Evolutionary conservation across 2,797 vertebrate species (phyloP).

Genomic region (Oreochromis mossambicus): DNA sequence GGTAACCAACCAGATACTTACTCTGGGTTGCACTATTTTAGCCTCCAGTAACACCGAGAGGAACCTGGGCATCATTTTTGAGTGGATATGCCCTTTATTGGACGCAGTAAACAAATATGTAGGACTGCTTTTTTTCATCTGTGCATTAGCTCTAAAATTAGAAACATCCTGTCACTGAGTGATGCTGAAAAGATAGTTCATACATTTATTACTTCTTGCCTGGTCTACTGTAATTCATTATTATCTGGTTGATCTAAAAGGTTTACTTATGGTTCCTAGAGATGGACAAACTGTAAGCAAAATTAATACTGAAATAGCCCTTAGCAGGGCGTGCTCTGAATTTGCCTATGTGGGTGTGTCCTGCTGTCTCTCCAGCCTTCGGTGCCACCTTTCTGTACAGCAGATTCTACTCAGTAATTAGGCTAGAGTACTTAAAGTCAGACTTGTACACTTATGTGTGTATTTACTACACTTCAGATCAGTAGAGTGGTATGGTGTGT

Average conservation of each 20-base stretch:
- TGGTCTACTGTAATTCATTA: neutral
- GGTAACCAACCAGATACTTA: neutral
- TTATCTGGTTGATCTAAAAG: neutral
- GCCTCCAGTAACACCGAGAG: neutral
- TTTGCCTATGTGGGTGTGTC: neutral
- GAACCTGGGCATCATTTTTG: neutral
- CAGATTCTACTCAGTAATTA: neutral
- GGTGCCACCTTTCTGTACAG: neutral
- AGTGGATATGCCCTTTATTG: neutral
- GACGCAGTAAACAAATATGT: neutral
- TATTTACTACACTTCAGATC: neutral
- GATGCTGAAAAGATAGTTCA: neutral
- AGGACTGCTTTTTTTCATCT: neutral
- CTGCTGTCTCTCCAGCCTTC: neutral
- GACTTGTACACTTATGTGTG: neutral
- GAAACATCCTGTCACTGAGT: neutral
- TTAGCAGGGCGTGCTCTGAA: neutral
- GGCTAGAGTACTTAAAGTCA: neutral
- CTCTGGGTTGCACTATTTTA: neutral
- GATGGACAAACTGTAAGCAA: neutral
- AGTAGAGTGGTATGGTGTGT: neutral
- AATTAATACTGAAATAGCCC: neutral
- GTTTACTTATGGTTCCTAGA: neutral
- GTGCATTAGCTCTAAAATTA: neutral
- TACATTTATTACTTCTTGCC: neutral